Conservation (phyloP, 2,113 vertebrate genomes). For the Perccottus glenii region DNA sequence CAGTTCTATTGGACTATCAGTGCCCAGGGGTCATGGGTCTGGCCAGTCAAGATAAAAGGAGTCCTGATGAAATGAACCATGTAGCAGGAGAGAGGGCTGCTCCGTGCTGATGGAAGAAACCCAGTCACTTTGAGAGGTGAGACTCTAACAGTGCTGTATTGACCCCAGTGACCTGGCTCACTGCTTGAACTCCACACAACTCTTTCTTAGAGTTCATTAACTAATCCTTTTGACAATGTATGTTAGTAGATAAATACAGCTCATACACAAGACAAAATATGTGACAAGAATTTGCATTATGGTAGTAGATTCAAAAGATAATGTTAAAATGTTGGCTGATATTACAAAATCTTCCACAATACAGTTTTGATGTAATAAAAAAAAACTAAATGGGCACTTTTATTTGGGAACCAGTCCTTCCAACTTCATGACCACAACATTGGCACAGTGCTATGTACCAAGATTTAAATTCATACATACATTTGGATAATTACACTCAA, state of each 20-base stretch:
- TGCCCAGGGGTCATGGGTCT: slow-evolving; percentile 71
- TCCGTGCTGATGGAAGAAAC: slow-evolving; percentile 61
- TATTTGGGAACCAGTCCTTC: too few species aligned
- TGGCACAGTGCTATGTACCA: too few species aligned
- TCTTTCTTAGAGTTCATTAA: not conserved
- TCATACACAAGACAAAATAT: slow-evolving; percentile 1
- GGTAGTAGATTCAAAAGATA: not conserved
- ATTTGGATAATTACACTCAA: not conserved
- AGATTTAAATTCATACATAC: not conserved
- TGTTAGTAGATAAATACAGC: not conserved
- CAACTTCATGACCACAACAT: too few species aligned
- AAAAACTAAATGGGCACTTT: too few species aligned
- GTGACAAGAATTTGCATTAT: too few species aligned
- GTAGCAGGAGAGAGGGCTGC: slow-evolving; percentile 62
- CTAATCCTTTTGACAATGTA: not conserved
- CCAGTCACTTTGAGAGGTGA: slow-evolving; percentile 68
- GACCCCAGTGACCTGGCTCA: slow-evolving; percentile 61
- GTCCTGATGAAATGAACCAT: slow-evolving; percentile 73
- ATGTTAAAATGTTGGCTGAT: not conserved
- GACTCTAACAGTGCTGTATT: slow-evolving; percentile 57
- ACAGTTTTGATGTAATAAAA: too few species aligned
- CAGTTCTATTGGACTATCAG: slow-evolving; percentile 68
- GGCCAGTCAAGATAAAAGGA: slow-evolving; percentile 78
- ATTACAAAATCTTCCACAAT: too few species aligned
- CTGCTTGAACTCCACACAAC: slow-evolving; percentile 34